Base-by-base conservation (phyloP, 2,797 vertebrate species). In the Tadarida brasiliensis region DNA sequence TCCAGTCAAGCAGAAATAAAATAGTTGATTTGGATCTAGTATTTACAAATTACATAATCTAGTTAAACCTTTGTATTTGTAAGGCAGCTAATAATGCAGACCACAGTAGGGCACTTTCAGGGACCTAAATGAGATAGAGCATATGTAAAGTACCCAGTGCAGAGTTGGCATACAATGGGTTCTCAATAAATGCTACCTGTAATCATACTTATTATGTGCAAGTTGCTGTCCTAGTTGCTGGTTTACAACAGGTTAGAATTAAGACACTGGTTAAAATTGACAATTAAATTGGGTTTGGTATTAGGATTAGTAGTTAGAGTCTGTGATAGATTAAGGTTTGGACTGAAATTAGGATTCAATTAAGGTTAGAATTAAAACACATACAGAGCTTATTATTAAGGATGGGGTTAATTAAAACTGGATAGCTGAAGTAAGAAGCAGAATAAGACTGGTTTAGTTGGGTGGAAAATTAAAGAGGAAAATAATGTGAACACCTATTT, bases 301-400 rank as follows among this genome's bases (percentile, higher is more conserved):
- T 86, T 84, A 88, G 71, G 90, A 81, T 96, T 93, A 90, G 85
- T 28, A 68, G 87, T 78, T 94, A 61, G 84, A 77, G 67, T 96
- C 65, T 51, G 9, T 92, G 92, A 94, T 67, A 96, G 88, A 94
- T 96, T 96, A 96, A 63, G 92, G 87, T 94, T 96, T 97, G 84
- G 84, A 90, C 54, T 93, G 74, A 96, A 97, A 95, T 95, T 88
- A 95, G 80, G 95, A 97, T 90, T 96, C 96, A 93, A 87, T 97
- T 95, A 94, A 84, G 70, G 88, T 89, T 95, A 87, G 68, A 96
- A 95, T 96, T 94, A 94, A 94, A 97, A 96, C 90, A 85, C 54
- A 22, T 15, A 68, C 35, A 5, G 39, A 83, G 87, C 86, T 95
- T 94, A 91, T 96, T 93, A 92, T 93, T 93, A 91, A 95, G 86